Evolutionary conservation across 2,888 invertebrate species (phyloP).

Genomic region (Alentia gelatinosa): DNA sequence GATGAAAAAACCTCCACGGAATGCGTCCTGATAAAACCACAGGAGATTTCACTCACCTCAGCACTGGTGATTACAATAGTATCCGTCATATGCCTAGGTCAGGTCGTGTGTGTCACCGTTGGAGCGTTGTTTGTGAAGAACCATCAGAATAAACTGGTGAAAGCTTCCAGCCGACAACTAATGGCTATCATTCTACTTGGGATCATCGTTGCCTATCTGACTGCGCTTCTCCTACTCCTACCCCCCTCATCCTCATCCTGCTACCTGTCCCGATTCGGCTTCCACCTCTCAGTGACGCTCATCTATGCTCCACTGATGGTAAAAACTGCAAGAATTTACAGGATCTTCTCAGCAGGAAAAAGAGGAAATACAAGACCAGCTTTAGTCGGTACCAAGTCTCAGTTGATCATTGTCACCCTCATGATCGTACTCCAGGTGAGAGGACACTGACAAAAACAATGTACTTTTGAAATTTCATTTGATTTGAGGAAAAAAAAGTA

Average conservation of each 20-base stretch:
- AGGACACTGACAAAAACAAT: too few species aligned
- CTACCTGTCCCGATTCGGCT: conserved; percentile 57
- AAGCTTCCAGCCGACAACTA: conserved; percentile 60
- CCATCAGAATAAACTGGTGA: conserved; percentile 51
- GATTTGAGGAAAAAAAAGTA: too few species aligned
- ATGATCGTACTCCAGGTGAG: conserved; percentile 63
- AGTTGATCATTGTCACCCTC: conserved; percentile 59
- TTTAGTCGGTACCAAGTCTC: conserved; percentile 63
- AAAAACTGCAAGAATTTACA: conserved; percentile 65
- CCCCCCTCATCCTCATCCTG: background rate
- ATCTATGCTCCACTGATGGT: conserved; percentile 68
- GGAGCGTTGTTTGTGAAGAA: conserved; percentile 37
- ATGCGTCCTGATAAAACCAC: conserved; percentile 54
- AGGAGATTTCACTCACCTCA: conserved; percentile 17
- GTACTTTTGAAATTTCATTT: too few species aligned
- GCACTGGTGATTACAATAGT: background rate
- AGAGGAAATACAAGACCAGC: conserved; percentile 62
- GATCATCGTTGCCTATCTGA: background rate
- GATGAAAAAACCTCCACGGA: conserved; percentile 17
- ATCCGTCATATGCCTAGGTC: background rate
- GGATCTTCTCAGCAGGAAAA: conserved; percentile 67
- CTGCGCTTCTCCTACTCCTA: background rate
- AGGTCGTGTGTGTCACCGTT: background rate
- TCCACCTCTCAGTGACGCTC: conserved; percentile 64
- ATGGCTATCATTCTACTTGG: conserved; percentile 57